These are phyloP conservation scores for Catharus ustulatus DNA, from an alignment of 2,797 vertebrate genomes.

Conservation along the genomic window DNA sequence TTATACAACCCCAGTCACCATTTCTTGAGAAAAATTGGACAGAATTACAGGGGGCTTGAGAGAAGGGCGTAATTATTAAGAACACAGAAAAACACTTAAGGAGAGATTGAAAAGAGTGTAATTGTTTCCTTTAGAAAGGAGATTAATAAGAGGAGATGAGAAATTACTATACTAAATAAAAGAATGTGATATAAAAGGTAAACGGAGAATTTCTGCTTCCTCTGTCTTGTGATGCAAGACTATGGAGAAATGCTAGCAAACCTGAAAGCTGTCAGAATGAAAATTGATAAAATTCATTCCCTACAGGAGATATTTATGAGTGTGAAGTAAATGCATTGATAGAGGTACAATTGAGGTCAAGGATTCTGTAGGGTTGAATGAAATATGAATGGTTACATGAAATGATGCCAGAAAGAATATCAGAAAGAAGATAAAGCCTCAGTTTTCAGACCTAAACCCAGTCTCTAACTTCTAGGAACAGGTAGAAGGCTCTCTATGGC, in stretches of 20 bases:
- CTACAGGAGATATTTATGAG: background rate
- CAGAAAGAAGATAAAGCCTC: background rate
- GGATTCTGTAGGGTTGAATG: background rate
- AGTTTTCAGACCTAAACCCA: background rate
- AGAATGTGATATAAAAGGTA: background rate
- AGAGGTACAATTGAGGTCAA: background rate
- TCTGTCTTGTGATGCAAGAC: background rate
- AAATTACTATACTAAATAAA: background rate
- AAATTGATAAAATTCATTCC: background rate
- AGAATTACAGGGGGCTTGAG: background rate
- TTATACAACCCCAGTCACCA: background rate
- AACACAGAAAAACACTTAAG: background rate
- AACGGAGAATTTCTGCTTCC: background rate
- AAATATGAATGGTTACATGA: background rate
- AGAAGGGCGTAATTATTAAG: background rate
- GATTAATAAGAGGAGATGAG: background rate
- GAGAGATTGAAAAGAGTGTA: background rate
- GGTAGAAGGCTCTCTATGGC: background rate
- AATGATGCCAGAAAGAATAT: background rate
- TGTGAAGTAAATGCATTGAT: background rate
- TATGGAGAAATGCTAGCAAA: background rate
- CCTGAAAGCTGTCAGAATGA: background rate
- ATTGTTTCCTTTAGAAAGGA: background rate
- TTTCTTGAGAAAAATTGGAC: background rate
- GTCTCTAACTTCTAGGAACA: background rate